A percentile compares a stretch with the other conserved stretches of the same genome.
These are phyloP conservation scores for Medauroidea extradentata DNA, from an alignment of 1,140 invertebrate genomes.

Conservation along the genomic window DNA sequence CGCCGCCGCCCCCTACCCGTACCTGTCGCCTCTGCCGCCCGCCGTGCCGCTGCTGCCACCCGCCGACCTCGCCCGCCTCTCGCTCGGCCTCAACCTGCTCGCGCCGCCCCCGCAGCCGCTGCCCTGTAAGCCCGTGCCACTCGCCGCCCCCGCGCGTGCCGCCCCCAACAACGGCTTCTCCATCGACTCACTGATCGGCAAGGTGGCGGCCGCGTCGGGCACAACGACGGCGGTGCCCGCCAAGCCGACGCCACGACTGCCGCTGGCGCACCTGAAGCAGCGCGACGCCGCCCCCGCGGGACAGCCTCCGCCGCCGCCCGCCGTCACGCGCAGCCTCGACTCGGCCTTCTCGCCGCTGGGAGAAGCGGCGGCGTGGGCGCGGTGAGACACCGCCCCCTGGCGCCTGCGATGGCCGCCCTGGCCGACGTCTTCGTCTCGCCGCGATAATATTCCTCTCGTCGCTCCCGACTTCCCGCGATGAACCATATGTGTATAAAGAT, in stretches of 20 bases:
- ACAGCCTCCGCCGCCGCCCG: conserved; percentile 37
- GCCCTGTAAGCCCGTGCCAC: conserved; percentile 48
- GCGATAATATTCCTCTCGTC: no score
- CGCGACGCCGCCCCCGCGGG: background rate
- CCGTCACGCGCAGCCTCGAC: conserved; percentile 46
- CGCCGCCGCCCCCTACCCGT: conserved; percentile 40
- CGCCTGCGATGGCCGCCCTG: background rate
- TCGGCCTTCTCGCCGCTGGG: conserved; percentile 45
- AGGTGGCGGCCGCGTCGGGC: conserved; percentile 28
- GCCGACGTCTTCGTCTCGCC: no score
- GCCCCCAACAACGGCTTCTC: conserved; percentile 44
- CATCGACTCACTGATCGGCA: conserved; percentile 51
- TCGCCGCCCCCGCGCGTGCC: conserved; percentile 37
- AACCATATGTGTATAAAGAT: conserved; percentile 1
- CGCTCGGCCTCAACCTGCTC: conserved; percentile 41
- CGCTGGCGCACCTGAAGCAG: background rate
- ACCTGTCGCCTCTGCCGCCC: conserved; percentile 42
- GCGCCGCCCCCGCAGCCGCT: conserved; percentile 33
- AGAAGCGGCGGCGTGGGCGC: conserved; percentile 8
- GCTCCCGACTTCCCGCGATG: background rate
- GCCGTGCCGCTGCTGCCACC: conserved; percentile 48
- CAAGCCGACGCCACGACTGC: background rate
- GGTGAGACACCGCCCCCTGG: conserved; percentile 1
- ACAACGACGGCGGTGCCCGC: conserved; percentile 26
- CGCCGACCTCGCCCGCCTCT: conserved; percentile 45